Evolutionary conservation across 1,140 invertebrate genomes (phyloP), one percentile per base, ranked within the genome.

Genomic region (Whitmania pigra): DNA sequence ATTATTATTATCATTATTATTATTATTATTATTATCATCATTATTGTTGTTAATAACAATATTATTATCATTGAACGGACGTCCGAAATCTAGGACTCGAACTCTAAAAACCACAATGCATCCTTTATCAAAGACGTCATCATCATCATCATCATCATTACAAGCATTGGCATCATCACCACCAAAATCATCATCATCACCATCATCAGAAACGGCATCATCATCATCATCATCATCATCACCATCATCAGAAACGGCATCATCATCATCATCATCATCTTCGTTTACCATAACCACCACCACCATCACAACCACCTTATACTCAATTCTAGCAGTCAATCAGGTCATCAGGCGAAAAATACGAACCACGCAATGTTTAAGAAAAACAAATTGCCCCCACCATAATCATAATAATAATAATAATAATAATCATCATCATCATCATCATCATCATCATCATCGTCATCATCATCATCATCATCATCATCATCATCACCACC

Each of bases 391-490:
- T 25, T 63, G 2, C 2, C 13, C 11, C 29, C 57, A 31, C 0
- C 57, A 63, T 17, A 5, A 63, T 63, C 57, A 63, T 63, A 5
- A n/a, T 63, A 5, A 63, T 63, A 5, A 63, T 17, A 5, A 63
- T 63, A 5, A 63, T 63, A 5, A 63, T 63, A 5, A 63, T 63
- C 57, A n/a, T 63, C 57, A 63, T 63, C 57, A 63, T 63, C 57
- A 63, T 63, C 57, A 63, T 63, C 57, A 63, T 63, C 57, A 63
- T 3, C 57, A 63, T 3, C 57, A 63, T 63, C 57, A 7, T 17
- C 2, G 15, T 49, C 43, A 49, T 49, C 43, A 49, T 49, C 9
- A 49, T 49, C 43, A 49, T 49, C 43, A 49, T 49, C 43, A 49
- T 49, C 43, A 11, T 36, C 31, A 36, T 36, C 31, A 36, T 6